Base-by-base conservation (phyloP, 92 coral and sea anemone species). In the Porites evermanni region DNA sequence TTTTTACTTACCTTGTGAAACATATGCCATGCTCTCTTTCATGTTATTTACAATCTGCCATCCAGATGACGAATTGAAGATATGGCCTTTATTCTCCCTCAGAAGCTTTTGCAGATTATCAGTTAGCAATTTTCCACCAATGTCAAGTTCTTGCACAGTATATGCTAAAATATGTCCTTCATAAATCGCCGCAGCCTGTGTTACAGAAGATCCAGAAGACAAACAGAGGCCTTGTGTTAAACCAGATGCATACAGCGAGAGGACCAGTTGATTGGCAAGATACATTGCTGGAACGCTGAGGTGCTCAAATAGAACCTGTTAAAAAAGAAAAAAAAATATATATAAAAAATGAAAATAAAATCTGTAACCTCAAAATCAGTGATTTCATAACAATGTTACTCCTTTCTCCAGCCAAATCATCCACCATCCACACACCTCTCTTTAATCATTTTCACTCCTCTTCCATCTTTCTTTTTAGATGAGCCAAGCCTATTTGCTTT, bases 1-100 rank as follows among this genome's bases (percentile, higher is more conserved):
- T 19, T 4, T 17, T 11, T 11, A 10, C 13, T 72, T 86, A 92
- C 99, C 99, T 93, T 87, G 83, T n/a, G 99, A 91, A 60, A 97
- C 93, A 90, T 87, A 97, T 12, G 94, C 95, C 91, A 92, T 50
- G 1, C 72, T 93, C 84, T 95, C 96, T 79, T 97, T 97, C 76
- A 97, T 95, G 23, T 86, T 87, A 81, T 97, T 95, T n/a, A 97
- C 99, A 88, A 97, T 94, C 81, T 97, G 98, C 99, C 98, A 97
- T 29, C 96, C 98, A 47, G 99, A 97, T 12, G 98, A 95, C 8
- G 98, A 91, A 6, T 93, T 89, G 82, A 97, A 97, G 20, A 91
- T 96, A 20, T 88, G 84, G 7, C 97, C 99, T 87, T 94, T 94
- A 70, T 82, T 78, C 71, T 95, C 95, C 87, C 98, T 91, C 8